phyloP scores from a whole-genome alignment of 2,113 vertebrate genomes.

The Albula goreensis region DNA sequence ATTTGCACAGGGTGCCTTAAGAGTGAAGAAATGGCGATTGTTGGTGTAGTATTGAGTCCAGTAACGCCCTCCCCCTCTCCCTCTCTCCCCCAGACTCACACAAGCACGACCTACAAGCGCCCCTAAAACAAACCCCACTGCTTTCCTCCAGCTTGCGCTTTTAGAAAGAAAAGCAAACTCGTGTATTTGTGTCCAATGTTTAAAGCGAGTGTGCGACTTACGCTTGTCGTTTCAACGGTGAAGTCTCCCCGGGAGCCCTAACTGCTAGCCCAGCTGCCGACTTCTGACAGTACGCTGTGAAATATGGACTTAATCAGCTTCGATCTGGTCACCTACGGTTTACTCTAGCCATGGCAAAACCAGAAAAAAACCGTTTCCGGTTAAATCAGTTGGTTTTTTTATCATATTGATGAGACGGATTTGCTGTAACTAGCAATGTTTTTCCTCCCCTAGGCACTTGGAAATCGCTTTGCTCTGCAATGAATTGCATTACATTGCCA shows the following conservation, averaged over 20 bases:
- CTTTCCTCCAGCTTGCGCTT: neutral
- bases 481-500: neutral
- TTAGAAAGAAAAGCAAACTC: neutral
- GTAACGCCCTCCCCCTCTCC: neutral
- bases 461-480: neutral
- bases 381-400: neutral
- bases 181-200: neutral
- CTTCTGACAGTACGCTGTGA: neutral
- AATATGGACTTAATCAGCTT: neutral
- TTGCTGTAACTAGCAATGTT: neutral
- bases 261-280: neutral
- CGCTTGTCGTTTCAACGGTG: neutral
- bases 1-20: neutral
- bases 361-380: neutral
- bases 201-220: neutral
- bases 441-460: neutral
- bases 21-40: constrained; percentile 2
- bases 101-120: no score
- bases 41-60: neutral
- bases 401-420: neutral
- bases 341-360: neutral
- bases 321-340: neutral
- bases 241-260: neutral
- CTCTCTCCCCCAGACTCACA: no score
- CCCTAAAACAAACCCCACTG: neutral